A percentile compares a stretch with the other conserved stretches of the same genome.
Evolutionary conservation across 2,113 vertebrate genomes (phyloP).

Genomic region (Brachionichthys hirsutus): DNA sequence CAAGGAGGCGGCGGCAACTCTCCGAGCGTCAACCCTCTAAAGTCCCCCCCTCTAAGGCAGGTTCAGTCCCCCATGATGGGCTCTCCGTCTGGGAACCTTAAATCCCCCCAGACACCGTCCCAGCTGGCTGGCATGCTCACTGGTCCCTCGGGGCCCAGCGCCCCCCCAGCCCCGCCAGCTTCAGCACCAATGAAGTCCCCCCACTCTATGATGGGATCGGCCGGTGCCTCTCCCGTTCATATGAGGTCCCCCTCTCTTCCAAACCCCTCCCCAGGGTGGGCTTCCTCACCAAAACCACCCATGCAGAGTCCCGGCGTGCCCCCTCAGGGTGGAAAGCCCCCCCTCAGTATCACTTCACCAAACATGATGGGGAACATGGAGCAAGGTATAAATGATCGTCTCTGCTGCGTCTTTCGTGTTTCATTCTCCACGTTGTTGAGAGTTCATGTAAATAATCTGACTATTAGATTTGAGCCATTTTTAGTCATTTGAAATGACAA

Average conservation of each 20-base stretch:
- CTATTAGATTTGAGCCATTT: background rate
- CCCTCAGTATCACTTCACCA: constrained; percentile 94
- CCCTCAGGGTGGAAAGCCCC: constrained; percentile 88
- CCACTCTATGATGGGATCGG: constrained; percentile 93
- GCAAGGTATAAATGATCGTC: constrained; percentile 77
- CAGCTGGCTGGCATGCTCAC: constrained; percentile 96
- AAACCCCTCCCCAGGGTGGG: constrained; percentile 96
- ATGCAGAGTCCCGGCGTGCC: constrained; percentile 95
- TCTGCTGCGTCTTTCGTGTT: background rate
- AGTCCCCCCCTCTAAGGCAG: constrained; percentile 95
- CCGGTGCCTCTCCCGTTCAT: constrained; percentile 97
- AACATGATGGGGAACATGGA: constrained; percentile 94
- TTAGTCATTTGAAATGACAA: background rate
- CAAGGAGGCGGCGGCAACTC: constrained; percentile 90
- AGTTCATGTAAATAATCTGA: background rate
- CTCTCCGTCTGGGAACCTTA: constrained; percentile 96
- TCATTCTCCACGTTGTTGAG: background rate
- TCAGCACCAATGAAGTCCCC: constrained; percentile 97
- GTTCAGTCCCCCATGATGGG: constrained; percentile 98
- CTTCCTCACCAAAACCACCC: constrained; percentile 96
- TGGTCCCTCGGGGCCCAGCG: constrained; percentile 84
- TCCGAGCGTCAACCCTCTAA: constrained; percentile 94
- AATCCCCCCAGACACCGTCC: constrained; percentile 97
- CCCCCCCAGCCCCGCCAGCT: constrained; percentile 82
- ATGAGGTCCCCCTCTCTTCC: constrained; percentile 98